phyloP scores from a whole-genome alignment of 2,113 vertebrate genomes.

The Gila orcuttii region DNA sequence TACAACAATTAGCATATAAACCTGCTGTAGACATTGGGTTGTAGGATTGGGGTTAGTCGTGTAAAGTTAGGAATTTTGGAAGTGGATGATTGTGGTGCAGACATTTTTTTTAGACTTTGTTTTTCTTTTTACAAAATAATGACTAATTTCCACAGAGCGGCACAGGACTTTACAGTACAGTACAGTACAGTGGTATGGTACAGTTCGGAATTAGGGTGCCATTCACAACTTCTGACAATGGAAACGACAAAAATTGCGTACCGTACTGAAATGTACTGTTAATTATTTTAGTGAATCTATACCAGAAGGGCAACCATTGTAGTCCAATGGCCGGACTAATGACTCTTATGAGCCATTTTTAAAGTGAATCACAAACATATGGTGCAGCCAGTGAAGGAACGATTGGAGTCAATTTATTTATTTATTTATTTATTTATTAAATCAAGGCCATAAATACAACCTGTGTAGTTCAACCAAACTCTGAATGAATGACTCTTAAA shows the following conservation, averaged over 20 bases:
- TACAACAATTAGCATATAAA: conserved; percentile 36
- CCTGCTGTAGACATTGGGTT: not conserved
- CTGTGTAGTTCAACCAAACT: not conserved
- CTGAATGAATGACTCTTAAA: not conserved
- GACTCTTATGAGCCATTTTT: not conserved
- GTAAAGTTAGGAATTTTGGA: not conserved
- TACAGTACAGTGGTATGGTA: no score
- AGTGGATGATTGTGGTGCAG: not conserved
- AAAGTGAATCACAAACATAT: not conserved
- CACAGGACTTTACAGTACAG: no score
- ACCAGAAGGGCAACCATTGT: not conserved
- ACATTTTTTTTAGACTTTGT: no score
- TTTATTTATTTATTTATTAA: no score
- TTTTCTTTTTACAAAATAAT: no score
- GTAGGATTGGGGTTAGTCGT: not conserved
- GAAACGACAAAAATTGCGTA: no score
- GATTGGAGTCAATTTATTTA: no score
- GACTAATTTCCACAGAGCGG: no score
- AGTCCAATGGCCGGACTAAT: not conserved
- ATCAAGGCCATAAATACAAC: not conserved
- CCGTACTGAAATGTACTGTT: no score
- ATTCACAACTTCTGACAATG: no score
- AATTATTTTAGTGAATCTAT: not conserved
- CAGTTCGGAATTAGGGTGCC: no score
- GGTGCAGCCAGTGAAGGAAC: not conserved